Evolutionary conservation across 2,797 vertebrate genomes (phyloP), one percentile per base, ranked within the genome.

Genomic region (Molossus alvarezi): DNA sequence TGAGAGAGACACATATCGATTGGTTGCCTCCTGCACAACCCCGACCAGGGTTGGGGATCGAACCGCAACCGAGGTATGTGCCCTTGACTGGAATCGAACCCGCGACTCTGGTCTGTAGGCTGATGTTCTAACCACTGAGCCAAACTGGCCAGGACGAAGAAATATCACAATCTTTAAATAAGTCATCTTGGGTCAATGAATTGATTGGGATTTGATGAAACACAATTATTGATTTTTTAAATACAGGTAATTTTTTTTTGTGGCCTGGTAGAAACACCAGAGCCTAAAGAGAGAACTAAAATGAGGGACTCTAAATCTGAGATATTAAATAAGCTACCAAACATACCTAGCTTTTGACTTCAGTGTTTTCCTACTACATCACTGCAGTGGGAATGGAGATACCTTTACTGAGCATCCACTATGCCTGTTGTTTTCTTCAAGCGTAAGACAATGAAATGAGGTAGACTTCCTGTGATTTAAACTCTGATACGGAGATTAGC

Each of bases 131-230:
- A 45, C 41, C 41, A 6, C 41, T 45, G 41, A 45, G 41, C 41
- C 41, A 45, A 45, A 45, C 41, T 6, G 6, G 41, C 41, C 41
- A 45, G 41, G 41, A 3, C 4, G 41, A 33, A 89, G 91, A 87
- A 77, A 29, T n/a, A 88, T 80, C 1, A 29, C 4, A 11, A 14
- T 58, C 29, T 85, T 86, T 82, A 67, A 82, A 60, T 48, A 80
- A 53, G 9, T 87, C 13, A 23, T 58, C 12, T 88, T 82, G 72
- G 57, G 29, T 73, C 17, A 91, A 17, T 91, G 15, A 77, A 88
- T 89, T 79, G 27, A 85, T 89, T 76, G 21, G 6, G 62, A 73
- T 81, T 93, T 96, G 51, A 25, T 76, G 58, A 89, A 83, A 64
- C 84, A 48, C 12, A 85, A 33, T 37, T 84, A 55, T 45, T 86